A percentile compares a stretch with the other conserved stretches of the same genome.
Evolutionary conservation across 2,113 vertebrate species (phyloP).

Genomic region (Psettodes erumei): DNA sequence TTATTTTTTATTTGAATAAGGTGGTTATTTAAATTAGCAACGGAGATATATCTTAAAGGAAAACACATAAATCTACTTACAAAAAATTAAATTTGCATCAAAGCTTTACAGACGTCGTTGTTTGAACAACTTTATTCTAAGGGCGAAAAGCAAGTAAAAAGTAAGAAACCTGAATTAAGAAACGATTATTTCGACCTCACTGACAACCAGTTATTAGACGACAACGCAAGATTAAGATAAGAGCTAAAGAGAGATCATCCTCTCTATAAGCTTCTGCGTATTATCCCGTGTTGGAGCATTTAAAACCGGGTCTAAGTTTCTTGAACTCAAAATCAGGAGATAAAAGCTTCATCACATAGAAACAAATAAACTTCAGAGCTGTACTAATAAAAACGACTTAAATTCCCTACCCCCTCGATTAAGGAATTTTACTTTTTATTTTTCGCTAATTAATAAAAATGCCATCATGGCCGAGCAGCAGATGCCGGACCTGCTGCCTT

Average conservation of each 20-base stretch:
- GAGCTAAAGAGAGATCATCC: constrained; percentile 14
- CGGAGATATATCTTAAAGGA: background rate
- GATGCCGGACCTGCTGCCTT: constrained; percentile 76
- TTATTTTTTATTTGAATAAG: background rate
- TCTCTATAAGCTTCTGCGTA: background rate
- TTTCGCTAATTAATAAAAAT: constrained; percentile 63
- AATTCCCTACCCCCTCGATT: constrained; percentile 3
- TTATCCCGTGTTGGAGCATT: background rate
- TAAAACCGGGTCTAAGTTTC: background rate
- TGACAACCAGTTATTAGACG: background rate
- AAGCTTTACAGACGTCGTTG: background rate
- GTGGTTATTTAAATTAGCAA: constrained; percentile 8
- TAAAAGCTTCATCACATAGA: background rate
- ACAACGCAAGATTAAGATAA: background rate
- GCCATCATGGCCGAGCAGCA: constrained; percentile 69
- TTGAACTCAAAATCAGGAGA: background rate
- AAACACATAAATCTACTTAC: background rate
- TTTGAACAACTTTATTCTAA: constrained; percentile 15
- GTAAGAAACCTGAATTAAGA: background rate
- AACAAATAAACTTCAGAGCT: background rate
- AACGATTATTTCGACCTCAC: background rate
- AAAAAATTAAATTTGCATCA: background rate
- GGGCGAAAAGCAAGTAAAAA: background rate
- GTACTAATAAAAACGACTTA: background rate
- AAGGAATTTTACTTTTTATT: constrained; percentile 49